phyloP scores from a whole-genome alignment of 2,797 vertebrate species.

The Spheniscus humboldti region DNA sequence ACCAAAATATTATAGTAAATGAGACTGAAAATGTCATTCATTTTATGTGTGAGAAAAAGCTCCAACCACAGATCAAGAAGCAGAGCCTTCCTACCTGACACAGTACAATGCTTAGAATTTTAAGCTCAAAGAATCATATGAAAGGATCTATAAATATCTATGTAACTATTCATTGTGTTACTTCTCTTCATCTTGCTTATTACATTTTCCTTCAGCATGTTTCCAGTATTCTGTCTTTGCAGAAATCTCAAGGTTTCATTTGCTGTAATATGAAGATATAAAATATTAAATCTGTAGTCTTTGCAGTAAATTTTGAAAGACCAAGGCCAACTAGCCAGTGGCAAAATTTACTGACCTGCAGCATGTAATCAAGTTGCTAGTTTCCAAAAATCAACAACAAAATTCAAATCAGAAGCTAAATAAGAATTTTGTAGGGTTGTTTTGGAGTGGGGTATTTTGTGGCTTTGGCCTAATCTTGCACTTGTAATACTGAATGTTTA shows the following conservation, averaged over 20 bases:
- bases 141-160: neutral
- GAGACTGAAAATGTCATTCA: neutral
- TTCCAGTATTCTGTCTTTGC: neutral
- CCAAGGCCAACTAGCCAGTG: neutral
- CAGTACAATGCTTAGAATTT: neutral
- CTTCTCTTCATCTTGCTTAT: neutral
- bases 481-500: neutral
- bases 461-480: neutral
- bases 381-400: neutral
- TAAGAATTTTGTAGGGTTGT: neutral
- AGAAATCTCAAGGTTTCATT: neutral
- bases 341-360: neutral
- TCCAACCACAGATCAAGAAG: neutral
- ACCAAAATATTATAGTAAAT: neutral
- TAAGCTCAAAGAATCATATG: neutral
- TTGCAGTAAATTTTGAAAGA: neutral
- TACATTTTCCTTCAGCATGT: neutral
- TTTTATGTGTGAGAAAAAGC: neutral
- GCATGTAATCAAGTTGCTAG: neutral
- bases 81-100: neutral
- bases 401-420: neutral
- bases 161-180: neutral
- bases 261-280: neutral
- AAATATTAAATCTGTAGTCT: neutral
- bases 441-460: neutral